Evolutionary conservation across 2,888 invertebrate species (phyloP).

Genomic region (Aphidoletes aphidimyza): DNA sequence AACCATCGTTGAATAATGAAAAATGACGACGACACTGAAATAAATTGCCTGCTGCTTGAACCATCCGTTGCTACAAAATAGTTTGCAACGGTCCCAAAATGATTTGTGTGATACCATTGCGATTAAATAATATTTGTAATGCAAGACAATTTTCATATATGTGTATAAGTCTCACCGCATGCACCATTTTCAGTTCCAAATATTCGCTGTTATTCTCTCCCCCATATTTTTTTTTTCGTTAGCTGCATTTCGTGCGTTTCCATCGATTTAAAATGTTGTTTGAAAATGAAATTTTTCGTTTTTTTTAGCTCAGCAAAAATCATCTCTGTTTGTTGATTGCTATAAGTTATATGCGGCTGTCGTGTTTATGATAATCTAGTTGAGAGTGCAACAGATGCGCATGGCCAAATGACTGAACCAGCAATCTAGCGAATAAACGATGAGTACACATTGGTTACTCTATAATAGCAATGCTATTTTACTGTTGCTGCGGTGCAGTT

Average conservation of each 20-base stretch:
- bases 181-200: background rate
- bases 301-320: slow-evolving; percentile 1
- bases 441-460: background rate
- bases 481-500: background rate
- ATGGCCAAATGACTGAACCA: no score
- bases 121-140: slow-evolving; percentile 49
- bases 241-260: background rate
- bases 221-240: background rate
- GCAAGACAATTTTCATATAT: background rate
- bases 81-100: background rate
- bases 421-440: background rate
- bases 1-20: no score
- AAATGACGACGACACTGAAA: background rate
- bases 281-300: slow-evolving; percentile 21
- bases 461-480: no score
- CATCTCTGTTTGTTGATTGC: slow-evolving; percentile 17
- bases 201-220: slow-evolving; percentile 48
- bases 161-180: background rate
- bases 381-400: background rate
- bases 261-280: background rate
- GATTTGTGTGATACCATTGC: slow-evolving; percentile 47
- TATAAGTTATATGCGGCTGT: slow-evolving; percentile 16
- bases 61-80: background rate
- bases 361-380: slow-evolving; percentile 38
- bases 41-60: slow-evolving; percentile 13